These are phyloP conservation scores for Ypsolopha scabrella DNA, from an alignment of 2,888 invertebrate genomes.

Conservation along the genomic window DNA sequence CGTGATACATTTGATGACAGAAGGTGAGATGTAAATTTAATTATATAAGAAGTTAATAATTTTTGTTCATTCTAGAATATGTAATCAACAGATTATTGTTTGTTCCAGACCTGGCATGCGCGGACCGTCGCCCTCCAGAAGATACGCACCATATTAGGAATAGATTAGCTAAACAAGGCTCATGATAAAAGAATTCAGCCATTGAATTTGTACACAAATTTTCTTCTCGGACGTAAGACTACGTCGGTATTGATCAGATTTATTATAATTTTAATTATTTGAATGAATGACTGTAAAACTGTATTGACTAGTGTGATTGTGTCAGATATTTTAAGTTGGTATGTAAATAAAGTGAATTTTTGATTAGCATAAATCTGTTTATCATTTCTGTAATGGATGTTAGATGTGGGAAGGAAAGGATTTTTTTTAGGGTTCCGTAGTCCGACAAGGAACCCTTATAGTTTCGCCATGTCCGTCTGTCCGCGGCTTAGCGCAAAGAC, in stretches of 20 bases:
- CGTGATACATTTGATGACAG: conserved; percentile 90
- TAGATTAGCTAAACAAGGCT: conserved; percentile 15
- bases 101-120: conserved; percentile 79
- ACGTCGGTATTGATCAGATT: conserved; percentile 20
- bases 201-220: conserved; percentile 15
- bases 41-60: too few species aligned
- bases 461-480: too few species aligned
- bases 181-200: conserved; percentile 20
- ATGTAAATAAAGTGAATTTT: conserved; percentile 46
- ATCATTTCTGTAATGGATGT: too few species aligned
- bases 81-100: conserved; percentile 14
- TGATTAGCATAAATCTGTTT: not conserved
- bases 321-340: conserved; percentile 27
- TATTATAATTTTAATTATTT: conserved; percentile 26
- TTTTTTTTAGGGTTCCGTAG: too few species aligned
- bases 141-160: conserved; percentile 85
- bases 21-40: conserved; percentile 61
- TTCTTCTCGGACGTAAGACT: conserved; percentile 23
- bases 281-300: conserved; percentile 30
- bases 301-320: conserved; percentile 20
- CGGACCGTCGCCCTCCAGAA: conserved; percentile 85
- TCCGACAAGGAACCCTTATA: too few species aligned
- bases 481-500: too few species aligned
- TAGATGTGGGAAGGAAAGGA: too few species aligned
- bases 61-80: conserved; percentile 12